Base-by-base conservation (phyloP, 2,113 vertebrate species). In the Clarias macrocephalus region DNA sequence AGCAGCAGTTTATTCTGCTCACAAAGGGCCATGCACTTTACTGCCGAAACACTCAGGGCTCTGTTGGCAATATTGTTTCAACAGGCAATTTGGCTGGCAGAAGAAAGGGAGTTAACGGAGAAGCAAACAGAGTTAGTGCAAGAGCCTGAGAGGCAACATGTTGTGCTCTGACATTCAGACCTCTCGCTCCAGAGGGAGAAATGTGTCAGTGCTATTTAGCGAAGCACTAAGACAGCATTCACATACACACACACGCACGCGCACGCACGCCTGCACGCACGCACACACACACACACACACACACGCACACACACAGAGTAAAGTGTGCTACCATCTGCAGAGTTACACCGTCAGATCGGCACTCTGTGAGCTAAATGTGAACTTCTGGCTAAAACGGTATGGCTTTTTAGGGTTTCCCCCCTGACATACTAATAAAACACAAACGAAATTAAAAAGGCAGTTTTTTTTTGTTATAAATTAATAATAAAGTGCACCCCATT, bases 21-120 rank as follows among this genome's bases (percentile, higher is more conserved):
- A 86, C 75, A 91, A 89, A 85, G 83, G 89, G 89, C 83, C 91
- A 90, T 88, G 90, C 85, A 90, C 86, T 91, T 93, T 92, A 88
- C 91, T 89, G 80, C 73, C 21, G 48, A 82, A 86, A 72, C 70
- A 66, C 63, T 72, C 19, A 84, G 88, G 90, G 89, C 80, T 90
- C 86, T 91, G 59, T 85, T 85, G 56, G 87, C 66, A 30, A 73
- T 83, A 85, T 85, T 65, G 75, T 84, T 80, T 18, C 77, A 28
- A 60, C 54, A 87, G 80, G 42, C 72, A 37, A 28, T 84, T 54
- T 60, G 82, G 85, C 88, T 81, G 82, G 84, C 73, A 87, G 81
- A 80, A 66, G 82, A 87, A 82, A 81, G n/a, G 33, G 85, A 60
- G 62, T 70, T 66, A 82, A 82, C 19, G 19, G 75, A n/a, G 48